Conservation (phyloP, 2,797 vertebrate species). For the Catamblyrhynchus diadema region DNA sequence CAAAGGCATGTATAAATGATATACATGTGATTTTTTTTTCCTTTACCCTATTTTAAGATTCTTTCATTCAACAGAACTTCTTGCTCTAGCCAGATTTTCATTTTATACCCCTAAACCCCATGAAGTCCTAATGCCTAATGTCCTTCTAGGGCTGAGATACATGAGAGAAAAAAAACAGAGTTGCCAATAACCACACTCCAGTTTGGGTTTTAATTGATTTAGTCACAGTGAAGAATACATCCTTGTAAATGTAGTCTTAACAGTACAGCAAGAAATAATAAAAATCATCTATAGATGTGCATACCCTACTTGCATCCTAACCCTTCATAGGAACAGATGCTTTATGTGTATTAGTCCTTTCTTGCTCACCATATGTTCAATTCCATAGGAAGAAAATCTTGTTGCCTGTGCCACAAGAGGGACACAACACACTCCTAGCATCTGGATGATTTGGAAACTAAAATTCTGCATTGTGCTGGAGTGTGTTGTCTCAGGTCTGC, state of each 20-base stretch:
- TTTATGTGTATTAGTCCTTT: neutral
- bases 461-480: neutral
- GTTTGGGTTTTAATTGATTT: neutral
- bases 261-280: neutral
- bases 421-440: neutral
- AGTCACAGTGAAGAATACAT: neutral
- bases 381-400: neutral
- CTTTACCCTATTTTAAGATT: neutral
- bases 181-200: neutral
- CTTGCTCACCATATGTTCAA: neutral
- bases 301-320: neutral
- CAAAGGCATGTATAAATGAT: neutral
- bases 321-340: neutral
- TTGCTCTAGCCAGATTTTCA: neutral
- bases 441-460: neutral
- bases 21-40: neutral
- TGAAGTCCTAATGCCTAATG: rapidly evolving
- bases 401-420: neutral
- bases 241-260: neutral
- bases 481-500: neutral
- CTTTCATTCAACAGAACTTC: neutral
- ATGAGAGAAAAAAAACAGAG: neutral
- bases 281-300: neutral
- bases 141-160: neutral
- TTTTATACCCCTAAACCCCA: neutral